Percentiles rank a stretch among this genome's conserved stretches.
Conservation (phyloP, 1,140 invertebrate genomes). For the Pogonomyrmex barbatus region DNA sequence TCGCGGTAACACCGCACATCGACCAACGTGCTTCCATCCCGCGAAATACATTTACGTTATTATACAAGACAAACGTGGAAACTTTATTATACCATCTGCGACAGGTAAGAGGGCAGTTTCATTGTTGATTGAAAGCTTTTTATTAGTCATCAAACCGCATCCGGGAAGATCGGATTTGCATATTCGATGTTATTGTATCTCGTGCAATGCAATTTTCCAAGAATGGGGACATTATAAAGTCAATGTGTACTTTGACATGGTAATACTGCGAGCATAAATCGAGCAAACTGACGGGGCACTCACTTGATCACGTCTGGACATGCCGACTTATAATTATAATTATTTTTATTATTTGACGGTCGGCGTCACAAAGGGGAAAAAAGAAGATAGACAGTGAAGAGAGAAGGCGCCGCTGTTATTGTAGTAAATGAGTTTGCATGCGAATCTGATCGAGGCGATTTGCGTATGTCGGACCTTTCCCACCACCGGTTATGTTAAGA, state of each 20-base stretch:
- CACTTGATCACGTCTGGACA: background rate
- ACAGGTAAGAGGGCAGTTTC: background rate
- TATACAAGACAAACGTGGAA: background rate
- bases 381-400: background rate
- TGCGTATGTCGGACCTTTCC: conserved; percentile 1
- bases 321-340: background rate
- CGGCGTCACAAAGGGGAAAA: background rate
- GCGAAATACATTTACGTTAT: background rate
- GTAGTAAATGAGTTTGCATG: no score
- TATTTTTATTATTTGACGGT: conserved; percentile 8
- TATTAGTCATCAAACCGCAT: conserved; percentile 23
- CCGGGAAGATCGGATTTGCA: background rate
- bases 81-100: background rate
- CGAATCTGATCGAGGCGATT: background rate
- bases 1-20: background rate
- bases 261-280: conserved; percentile 24
- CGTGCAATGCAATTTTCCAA: conserved; percentile 12
- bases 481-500: background rate
- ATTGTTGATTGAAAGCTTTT: conserved; percentile 16
- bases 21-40: background rate
- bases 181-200: conserved; percentile 44
- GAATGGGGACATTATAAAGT: conserved; percentile 38
- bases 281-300: background rate
- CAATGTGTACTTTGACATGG: conserved; percentile 11
- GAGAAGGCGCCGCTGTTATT: background rate